Conservation (phyloP, 2,888 invertebrate species). For the Chrysina gloriosa region DNA sequence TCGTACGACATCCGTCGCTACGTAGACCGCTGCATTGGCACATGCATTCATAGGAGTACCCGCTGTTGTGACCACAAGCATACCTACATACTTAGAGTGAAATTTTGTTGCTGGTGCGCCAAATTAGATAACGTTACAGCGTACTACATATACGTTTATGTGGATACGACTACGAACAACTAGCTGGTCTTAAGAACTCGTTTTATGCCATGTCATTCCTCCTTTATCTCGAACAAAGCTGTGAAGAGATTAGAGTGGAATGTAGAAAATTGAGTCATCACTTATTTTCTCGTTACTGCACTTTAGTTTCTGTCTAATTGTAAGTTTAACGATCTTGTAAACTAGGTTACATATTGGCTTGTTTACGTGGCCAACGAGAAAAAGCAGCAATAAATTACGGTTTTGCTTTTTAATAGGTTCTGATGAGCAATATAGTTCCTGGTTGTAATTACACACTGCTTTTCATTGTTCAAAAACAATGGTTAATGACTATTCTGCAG, state of each 20-base stretch:
- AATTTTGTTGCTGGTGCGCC: neutral
- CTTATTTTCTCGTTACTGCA: slow-evolving; percentile 4
- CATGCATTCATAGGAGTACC: neutral
- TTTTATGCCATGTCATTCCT: neutral
- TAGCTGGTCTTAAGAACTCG: neutral
- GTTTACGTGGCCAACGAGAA: neutral
- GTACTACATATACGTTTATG: neutral
- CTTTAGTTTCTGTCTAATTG: neutral
- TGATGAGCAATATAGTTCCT: too few species aligned
- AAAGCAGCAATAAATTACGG: neutral
- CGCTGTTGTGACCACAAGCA: neutral
- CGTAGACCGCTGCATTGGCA: neutral
- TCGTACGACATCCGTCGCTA: slow-evolving; percentile 17
- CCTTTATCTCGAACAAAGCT: neutral
- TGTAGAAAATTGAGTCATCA: slow-evolving; percentile 13
- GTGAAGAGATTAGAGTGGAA: slow-evolving; percentile 10
- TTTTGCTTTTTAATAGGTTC: too few species aligned
- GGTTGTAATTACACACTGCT: too few species aligned
- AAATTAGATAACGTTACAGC: slow-evolving; percentile 3
- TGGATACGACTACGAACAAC: neutral
- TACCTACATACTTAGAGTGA: neutral
- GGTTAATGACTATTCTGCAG: too few species aligned
- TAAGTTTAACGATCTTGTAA: slow-evolving; percentile 8
- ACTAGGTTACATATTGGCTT: neutral
- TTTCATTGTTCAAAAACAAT: too few species aligned